Evolutionary conservation across 2,797 vertebrate genomes (phyloP).

Genomic region (Eupleurogrammus muticus): DNA sequence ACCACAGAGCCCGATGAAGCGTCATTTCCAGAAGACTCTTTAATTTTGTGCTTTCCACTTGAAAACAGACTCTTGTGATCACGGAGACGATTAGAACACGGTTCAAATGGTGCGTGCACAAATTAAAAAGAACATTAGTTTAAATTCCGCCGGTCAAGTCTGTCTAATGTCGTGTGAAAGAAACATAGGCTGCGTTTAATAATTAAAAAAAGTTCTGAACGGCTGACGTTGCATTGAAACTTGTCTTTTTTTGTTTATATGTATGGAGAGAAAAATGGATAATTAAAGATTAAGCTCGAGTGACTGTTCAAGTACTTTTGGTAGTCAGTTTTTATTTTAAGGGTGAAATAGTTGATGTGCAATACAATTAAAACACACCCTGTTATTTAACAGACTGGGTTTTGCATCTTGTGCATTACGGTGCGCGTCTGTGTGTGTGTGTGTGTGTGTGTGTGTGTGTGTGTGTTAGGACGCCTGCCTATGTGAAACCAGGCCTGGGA

Average conservation of each 20-base stretch:
- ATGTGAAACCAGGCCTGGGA: conserved; percentile 48
- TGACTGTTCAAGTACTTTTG: conserved; percentile 31
- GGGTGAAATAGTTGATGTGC: conserved; percentile 13
- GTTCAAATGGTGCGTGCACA: neutral
- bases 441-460: neutral
- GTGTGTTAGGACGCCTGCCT: conserved; percentile 30
- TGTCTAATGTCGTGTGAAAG: neutral
- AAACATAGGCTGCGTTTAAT: neutral
- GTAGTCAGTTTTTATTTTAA: conserved; percentile 44
- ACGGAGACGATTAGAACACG: neutral
- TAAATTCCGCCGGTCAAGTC: neutral
- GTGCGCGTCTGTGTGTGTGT: conserved; percentile 12
- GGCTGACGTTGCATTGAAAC: conserved; percentile 2
- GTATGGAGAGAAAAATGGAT: conserved; percentile 26
- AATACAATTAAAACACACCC: conserved; percentile 19
- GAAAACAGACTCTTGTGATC: neutral
- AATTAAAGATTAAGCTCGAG: conserved; percentile 33
- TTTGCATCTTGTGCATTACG: neutral
- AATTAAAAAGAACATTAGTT: neutral
- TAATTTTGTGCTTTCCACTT: neutral
- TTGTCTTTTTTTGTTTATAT: conserved; percentile 22
- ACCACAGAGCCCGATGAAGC: neutral
- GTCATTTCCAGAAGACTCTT: neutral
- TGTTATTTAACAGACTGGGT: neutral
- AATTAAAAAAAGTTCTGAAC: neutral